phyloP scores from a whole-genome alignment of 2,113 vertebrate genomes.

The Triplophysa rosa region DNA sequence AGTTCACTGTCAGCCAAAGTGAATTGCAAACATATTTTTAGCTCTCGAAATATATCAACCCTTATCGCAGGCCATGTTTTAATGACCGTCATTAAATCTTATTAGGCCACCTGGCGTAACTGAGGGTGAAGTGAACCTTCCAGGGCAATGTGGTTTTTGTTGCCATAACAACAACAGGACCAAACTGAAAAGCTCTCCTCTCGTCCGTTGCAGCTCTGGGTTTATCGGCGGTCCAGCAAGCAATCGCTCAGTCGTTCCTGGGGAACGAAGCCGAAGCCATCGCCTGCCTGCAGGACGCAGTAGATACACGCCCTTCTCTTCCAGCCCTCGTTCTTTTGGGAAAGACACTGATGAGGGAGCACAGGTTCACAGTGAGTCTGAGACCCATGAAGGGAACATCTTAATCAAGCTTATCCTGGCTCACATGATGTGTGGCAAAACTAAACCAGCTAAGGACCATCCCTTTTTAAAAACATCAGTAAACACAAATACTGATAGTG shows the following conservation, averaged over 20 bases:
- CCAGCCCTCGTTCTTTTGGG: conserved; percentile 67
- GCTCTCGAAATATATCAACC: not conserved
- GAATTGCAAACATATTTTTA: not conserved
- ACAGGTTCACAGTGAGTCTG: conserved; percentile 67
- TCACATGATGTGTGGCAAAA: not conserved
- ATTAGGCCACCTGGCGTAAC: conserved; percentile 10
- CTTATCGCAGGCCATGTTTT: not conserved
- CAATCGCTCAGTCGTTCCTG: conserved; percentile 75
- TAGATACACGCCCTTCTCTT: conserved; percentile 51
- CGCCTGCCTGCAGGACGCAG: conserved; percentile 59
- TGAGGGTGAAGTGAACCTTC: conserved; percentile 13
- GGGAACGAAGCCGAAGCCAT: conserved; percentile 73
- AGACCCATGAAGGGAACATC: not conserved
- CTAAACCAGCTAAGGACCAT: not conserved
- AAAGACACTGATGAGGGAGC: conserved; percentile 78
- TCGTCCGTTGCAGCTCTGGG: conserved; percentile 59
- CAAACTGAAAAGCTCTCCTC: conserved; percentile 21
- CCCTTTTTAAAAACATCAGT: not conserved
- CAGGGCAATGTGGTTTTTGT: conserved; percentile 2
- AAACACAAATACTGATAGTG: not conserved
- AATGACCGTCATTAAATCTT: conserved; percentile 33
- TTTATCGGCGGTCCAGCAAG: conserved; percentile 70
- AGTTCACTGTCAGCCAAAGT: not conserved
- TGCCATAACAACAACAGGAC: conserved; percentile 25
- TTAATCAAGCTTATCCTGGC: not conserved